Conservation (phyloP, 2,113 vertebrate species). For the Atherinomorus stipes region DNA sequence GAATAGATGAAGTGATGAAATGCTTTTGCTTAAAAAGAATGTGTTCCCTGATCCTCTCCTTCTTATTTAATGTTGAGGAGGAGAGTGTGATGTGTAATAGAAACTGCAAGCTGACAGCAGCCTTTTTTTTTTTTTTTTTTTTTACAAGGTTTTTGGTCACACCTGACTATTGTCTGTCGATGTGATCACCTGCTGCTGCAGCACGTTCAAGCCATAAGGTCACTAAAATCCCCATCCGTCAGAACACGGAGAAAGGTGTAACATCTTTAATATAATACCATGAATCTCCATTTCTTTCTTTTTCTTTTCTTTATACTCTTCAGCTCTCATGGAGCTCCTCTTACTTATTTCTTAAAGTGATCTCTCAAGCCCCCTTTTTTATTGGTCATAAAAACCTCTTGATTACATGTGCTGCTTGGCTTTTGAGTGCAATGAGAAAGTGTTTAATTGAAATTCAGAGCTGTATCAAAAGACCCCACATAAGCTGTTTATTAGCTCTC, state of each 20-base stretch:
- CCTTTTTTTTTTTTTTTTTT: no score
- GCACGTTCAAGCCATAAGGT: slow-evolving; percentile 71
- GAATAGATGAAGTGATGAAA: slow-evolving; percentile 5
- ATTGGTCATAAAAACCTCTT: no score
- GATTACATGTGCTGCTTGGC: no score
- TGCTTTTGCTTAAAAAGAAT: neutral
- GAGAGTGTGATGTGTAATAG: slow-evolving; percentile 7
- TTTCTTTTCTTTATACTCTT: neutral
- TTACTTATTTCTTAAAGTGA: neutral
- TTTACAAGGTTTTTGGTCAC: slow-evolving; percentile 1
- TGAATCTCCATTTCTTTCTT: neutral
- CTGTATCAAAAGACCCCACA: no score
- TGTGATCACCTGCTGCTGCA: slow-evolving; percentile 66
- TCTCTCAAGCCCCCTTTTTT: no score
- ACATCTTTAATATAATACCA: neutral
- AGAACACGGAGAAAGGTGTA: slow-evolving; percentile 18
- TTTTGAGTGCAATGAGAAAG: no score
- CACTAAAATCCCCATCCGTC: slow-evolving; percentile 65
- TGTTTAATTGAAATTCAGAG: no score
- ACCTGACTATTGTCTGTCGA: slow-evolving; percentile 13
- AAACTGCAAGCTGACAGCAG: slow-evolving; percentile 8
- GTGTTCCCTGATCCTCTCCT: neutral
- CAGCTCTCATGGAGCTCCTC: slow-evolving; percentile 7
- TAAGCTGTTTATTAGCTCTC: no score
- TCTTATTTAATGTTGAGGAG: slow-evolving; percentile 2